Percentiles rank a stretch among this genome's conserved stretches.
Conservation (phyloP, 2,797 vertebrate genomes). For the Phaenicophaeus curvirostris region DNA sequence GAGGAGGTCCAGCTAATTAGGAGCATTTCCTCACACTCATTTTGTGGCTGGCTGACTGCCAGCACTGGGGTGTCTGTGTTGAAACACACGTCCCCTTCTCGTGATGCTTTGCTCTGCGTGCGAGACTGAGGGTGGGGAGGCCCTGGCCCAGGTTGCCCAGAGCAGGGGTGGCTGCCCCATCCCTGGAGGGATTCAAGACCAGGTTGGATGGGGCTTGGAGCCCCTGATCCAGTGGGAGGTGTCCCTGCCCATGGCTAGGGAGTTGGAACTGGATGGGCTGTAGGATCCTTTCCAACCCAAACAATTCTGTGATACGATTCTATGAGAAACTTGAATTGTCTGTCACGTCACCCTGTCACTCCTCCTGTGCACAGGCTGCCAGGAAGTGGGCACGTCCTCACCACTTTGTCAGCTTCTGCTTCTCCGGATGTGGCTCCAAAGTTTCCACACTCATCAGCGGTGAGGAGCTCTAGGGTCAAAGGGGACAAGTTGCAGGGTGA, state of each 20-base stretch:
- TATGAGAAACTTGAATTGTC: neutral
- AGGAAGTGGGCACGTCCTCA: fast-evolving
- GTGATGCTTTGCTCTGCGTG: neutral
- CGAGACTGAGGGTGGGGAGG: no score
- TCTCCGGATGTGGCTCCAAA: neutral
- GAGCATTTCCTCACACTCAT: neutral
- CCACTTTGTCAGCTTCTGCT: neutral
- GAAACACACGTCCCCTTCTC: neutral
- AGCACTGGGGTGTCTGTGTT: neutral
- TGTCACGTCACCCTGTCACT: fast-evolving
- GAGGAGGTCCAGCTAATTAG: neutral
- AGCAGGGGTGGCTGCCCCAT: no score
- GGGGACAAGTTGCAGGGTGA: neutral
- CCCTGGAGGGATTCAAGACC: no score
- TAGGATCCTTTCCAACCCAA: no score
- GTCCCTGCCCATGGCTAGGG: no score
- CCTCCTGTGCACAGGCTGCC: fast-evolving
- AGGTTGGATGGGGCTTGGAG: no score
- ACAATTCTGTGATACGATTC: no score
- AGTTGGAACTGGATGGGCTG: no score
- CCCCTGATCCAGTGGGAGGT: no score
- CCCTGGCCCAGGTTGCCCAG: no score
- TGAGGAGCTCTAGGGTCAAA: neutral
- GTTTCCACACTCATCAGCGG: fast-evolving
- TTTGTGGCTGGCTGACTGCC: neutral